Conservation (phyloP, 2,113 vertebrate species). For the Rhegmatorhina hoffmannsi region DNA sequence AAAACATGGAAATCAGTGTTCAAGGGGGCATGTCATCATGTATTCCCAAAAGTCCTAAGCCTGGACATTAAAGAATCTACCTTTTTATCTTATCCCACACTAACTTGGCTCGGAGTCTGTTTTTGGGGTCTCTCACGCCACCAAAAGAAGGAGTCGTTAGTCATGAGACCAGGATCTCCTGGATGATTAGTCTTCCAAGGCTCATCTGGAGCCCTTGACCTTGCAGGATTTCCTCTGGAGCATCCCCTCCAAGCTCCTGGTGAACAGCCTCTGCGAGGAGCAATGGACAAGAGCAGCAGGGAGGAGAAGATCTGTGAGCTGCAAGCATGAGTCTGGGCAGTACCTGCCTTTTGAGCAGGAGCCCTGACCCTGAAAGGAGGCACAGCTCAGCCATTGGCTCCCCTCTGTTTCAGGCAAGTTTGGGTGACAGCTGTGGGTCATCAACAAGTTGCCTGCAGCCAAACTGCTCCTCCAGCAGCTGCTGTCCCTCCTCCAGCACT, state of each 20-base stretch:
- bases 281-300: not conserved
- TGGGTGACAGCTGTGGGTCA: not conserved
- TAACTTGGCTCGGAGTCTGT: no score
- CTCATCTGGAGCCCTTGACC: not conserved
- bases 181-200: not conserved
- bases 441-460: not conserved
- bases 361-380: not conserved
- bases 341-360: not conserved
- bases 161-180: not conserved
- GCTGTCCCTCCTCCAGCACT: not conserved
- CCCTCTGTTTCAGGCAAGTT: not conserved
- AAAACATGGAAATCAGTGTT: no score
- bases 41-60: no score
- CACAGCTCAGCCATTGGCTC: not conserved
- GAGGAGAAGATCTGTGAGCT: not conserved
- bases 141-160: not conserved
- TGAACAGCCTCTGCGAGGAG: not conserved
- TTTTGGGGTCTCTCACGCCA: no score
- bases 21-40: no score
- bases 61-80: no score
- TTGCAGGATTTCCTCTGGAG: not conserved
- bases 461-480: conserved; percentile 80
- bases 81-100: no score
- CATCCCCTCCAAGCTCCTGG: not conserved
- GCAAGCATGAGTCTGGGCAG: not conserved